phyloP scores from a whole-genome alignment of 2,888 invertebrate species.

The Drosophila villosipedis region DNA sequence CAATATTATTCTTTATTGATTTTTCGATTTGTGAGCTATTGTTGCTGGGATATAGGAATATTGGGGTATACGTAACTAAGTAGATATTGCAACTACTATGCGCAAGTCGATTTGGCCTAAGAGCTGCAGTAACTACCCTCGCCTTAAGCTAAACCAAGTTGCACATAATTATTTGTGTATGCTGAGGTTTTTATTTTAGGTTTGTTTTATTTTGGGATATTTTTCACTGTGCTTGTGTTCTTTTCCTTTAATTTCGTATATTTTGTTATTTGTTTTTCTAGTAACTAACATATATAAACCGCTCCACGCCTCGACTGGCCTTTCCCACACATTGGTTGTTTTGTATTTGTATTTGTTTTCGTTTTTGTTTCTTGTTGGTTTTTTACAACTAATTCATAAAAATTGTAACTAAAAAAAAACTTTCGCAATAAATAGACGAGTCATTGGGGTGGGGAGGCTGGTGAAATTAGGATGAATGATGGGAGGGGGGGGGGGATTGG shows the following conservation, averaged over 20 bases:
- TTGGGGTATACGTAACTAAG: constrained; percentile 62
- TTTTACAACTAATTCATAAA: constrained; percentile 66
- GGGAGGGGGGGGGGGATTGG: neutral
- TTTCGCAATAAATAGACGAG: constrained; percentile 36
- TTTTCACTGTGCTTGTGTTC: constrained; percentile 39
- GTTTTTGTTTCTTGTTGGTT: constrained; percentile 3
- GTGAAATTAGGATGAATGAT: neutral
- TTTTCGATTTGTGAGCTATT: constrained; percentile 37
- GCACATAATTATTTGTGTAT: constrained; percentile 74
- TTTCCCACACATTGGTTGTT: constrained; percentile 36
- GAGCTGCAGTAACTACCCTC: constrained; percentile 2
- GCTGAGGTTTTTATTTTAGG: constrained; percentile 26
- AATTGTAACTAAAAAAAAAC: constrained; percentile 61
- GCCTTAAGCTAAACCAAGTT: constrained; percentile 81
- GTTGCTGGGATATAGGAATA: constrained; percentile 4
- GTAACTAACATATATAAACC: constrained; percentile 56
- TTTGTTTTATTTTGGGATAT: constrained; percentile 28
- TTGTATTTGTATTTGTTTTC: constrained; percentile 21
- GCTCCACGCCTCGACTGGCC: constrained; percentile 50
- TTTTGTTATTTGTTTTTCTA: constrained; percentile 30
- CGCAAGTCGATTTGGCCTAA: constrained; percentile 81
- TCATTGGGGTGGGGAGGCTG: neutral
- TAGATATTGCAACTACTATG: constrained; percentile 67
- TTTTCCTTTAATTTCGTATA: neutral
- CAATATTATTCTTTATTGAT: constrained; percentile 50